Conservation (phyloP, 2,888 invertebrate genomes). For the Acleris cristana region DNA sequence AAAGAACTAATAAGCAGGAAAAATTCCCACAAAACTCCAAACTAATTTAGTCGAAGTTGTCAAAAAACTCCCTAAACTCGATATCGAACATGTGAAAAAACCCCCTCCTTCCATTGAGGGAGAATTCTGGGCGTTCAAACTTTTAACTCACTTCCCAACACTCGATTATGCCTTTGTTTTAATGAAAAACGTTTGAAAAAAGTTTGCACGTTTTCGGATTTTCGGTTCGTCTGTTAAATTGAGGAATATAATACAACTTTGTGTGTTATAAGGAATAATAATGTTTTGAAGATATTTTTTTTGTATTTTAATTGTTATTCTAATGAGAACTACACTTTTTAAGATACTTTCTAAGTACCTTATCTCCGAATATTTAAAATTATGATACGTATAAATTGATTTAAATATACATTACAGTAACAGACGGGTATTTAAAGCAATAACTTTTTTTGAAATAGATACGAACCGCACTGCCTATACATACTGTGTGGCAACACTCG, state of each 20-base stretch:
- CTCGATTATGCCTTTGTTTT: conserved; percentile 42
- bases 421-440: too few species aligned
- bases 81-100: conserved; percentile 20
- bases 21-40: conserved; percentile 10
- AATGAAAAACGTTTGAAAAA: conserved; percentile 41
- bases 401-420: too few species aligned
- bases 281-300: too few species aligned
- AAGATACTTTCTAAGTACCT: too few species aligned
- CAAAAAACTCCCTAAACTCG: conserved; percentile 18
- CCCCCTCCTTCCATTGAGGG: conserved; percentile 15
- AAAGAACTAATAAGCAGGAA: neutral
- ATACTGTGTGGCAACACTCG: too few species aligned
- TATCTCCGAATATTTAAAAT: too few species aligned
- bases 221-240: conserved; percentile 6
- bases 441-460: too few species aligned
- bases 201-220: conserved; percentile 15
- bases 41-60: conserved; percentile 29
- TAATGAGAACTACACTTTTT: too few species aligned
- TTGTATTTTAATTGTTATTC: too few species aligned
- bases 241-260: neutral
- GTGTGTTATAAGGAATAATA: too few species aligned
- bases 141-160: conserved; percentile 38
- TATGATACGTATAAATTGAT: too few species aligned
- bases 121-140: conserved; percentile 24
- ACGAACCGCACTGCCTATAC: too few species aligned